These are phyloP conservation scores for Pithys albifrons DNA, from an alignment of 2,113 vertebrate genomes.

Conservation along the genomic window DNA sequence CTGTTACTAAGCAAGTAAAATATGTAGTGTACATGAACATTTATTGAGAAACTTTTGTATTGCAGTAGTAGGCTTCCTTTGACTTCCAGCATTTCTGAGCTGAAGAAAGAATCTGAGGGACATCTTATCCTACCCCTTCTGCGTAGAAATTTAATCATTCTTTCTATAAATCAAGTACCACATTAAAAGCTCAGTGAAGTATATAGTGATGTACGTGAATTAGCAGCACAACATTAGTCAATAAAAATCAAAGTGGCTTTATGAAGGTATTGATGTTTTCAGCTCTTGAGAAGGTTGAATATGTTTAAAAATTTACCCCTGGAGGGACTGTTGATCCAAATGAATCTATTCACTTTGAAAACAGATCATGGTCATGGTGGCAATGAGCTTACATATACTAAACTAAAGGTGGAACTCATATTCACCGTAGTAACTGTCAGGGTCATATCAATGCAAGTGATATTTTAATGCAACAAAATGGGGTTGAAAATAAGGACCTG, in stretches of 20 bases:
- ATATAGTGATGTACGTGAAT: conserved; percentile 77
- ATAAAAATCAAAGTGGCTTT: conserved; percentile 79
- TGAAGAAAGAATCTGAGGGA: conserved; percentile 28
- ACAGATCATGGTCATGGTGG: conserved; percentile 30
- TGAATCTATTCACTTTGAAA: conserved; percentile 70
- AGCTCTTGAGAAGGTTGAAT: conserved; percentile 69
- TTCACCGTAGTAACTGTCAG: neutral
- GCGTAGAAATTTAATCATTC: conserved; percentile 54
- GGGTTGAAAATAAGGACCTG: neutral
- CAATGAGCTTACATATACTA: neutral
- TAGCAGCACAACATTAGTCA: conserved; percentile 63
- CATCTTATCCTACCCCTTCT: conserved; percentile 27
- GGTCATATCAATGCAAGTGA: neutral
- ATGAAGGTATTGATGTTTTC: conserved; percentile 76
- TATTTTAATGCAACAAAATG: neutral
- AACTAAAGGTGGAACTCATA: neutral
- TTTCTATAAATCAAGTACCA: conserved; percentile 76
- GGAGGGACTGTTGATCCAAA: conserved; percentile 68
- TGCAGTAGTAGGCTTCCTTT: conserved; percentile 15
- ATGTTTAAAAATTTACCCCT: conserved; percentile 68
- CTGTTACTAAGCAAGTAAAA: conserved; percentile 2
- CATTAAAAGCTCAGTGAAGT: conserved; percentile 73
- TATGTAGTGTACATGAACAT: neutral
- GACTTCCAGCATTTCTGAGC: conserved; percentile 4
- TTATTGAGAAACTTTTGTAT: conserved; percentile 35